Evolutionary conservation across 2,113 vertebrate genomes (phyloP).

Genomic region (Zosterops pallidus): DNA sequence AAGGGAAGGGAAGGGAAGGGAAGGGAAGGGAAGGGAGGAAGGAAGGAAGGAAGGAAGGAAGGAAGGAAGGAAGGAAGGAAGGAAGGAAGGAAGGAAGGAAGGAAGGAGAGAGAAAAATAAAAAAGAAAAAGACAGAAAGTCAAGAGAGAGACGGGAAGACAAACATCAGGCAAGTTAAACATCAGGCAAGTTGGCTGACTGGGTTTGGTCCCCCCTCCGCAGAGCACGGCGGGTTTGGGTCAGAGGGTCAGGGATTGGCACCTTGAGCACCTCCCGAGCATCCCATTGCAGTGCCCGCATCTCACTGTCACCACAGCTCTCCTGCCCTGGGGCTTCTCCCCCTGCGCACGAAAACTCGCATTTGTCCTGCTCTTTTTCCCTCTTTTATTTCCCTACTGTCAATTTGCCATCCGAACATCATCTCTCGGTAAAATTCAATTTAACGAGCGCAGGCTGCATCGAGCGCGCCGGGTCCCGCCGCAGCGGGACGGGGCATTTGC

Average conservation of each 20-base stretch:
- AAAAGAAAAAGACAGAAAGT: neutral
- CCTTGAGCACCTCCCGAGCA: neutral
- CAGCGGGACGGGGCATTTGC: neutral
- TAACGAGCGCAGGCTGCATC: neutral
- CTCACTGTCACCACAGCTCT: neutral
- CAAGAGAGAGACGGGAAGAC: too few species aligned
- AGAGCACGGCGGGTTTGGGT: neutral
- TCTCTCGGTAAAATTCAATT: neutral
- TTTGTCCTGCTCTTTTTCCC: neutral
- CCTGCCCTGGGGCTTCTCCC: neutral
- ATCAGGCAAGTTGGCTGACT: neutral
- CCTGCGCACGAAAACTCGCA: accelerated
- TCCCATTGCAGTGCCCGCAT: neutral
- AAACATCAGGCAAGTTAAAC: neutral
- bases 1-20: too few species aligned
- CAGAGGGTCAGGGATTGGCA: neutral
- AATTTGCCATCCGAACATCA: neutral
- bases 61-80: too few species aligned
- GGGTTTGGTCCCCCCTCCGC: neutral
- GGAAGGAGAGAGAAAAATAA: too few species aligned
- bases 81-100: too few species aligned
- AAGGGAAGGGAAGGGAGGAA: too few species aligned
- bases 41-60: too few species aligned
- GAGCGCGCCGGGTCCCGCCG: neutral
- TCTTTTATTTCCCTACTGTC: neutral